Conservation (phyloP, 2,888 invertebrate genomes). For the Eilema sororculum region DNA sequence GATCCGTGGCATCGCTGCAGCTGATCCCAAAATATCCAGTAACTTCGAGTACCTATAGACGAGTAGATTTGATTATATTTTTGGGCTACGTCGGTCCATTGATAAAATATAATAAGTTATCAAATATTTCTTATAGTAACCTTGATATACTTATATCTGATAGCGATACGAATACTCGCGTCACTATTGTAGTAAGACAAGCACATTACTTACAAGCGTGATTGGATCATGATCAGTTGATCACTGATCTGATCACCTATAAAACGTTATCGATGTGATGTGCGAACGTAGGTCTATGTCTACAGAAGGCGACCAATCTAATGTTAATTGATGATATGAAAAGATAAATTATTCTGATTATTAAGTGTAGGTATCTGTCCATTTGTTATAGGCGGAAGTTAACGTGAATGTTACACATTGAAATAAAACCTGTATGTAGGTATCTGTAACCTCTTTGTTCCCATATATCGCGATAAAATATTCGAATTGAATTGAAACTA, state of each 20-base stretch:
- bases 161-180: conserved; percentile 2
- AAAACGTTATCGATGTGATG: background rate
- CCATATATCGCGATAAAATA: too few species aligned
- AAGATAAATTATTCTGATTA: too few species aligned
- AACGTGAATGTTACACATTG: too few species aligned
- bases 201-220: conserved; percentile 13
- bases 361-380: too few species aligned
- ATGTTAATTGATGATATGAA: background rate
- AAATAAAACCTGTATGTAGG: too few species aligned
- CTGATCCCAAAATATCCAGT: background rate
- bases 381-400: too few species aligned
- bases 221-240: conserved; percentile 9
- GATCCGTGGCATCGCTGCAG: background rate
- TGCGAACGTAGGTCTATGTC: background rate
- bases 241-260: too few species aligned
- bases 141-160: conserved; percentile 13
- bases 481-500: too few species aligned
- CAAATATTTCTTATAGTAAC: conserved; percentile 11
- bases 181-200: background rate
- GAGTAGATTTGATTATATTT: background rate
- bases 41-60: too few species aligned
- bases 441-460: too few species aligned
- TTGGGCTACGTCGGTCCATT: conserved; percentile 1
- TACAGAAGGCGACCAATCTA: too few species aligned
- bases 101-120: background rate